Evolutionary conservation across 2,113 vertebrate species (phyloP), one percentile per base, ranked within the genome.

Genomic region (Panthera tigris): DNA sequence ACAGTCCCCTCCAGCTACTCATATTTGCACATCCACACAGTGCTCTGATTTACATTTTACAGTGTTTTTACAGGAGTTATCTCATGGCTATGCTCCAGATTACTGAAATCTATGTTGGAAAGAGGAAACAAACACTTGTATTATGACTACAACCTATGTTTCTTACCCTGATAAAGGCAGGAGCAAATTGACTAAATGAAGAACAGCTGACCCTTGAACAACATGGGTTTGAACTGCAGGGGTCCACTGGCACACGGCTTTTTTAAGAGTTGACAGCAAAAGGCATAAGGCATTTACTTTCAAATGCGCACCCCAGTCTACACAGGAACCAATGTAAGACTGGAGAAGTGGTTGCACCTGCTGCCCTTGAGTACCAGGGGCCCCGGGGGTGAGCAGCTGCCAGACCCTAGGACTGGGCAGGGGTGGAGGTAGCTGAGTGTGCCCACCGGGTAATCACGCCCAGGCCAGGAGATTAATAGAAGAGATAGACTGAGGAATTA

Each of bases 211-310:
- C 14, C 39, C 39, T 7, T 41, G 71, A 27, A 27, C 12, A 3
- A 41, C 71, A 41, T 23, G 71, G 21, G 21, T 41, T 74, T 74
- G 71, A 41, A 19, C 36, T 27, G 21, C 3, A 41, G 5, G 71
- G 36, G 23, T 25, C 5, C 36, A 6, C 71, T 13, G 23, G 23
- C 15, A 2, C 1, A 3, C 39, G 23, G 0, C 39, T 14, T 41
- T 74, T 74, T 45, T 3, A 74, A 74, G 71, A 41, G 71, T 15
- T 41, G 39, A 41, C 71, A 15, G 23, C 71, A 74, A 41, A 27
- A 41, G 39, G 5, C 71, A 27, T 25, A 27, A 74, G 23, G 39
- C 23, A 14, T 74, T 74, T 74, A 74, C 25, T 27, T 13, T 41
- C 71, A 41, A 41, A 39, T 27, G 71, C 2, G 1, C 23, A 41